Evolutionary conservation across 1,140 invertebrate genomes (phyloP), one percentile per base, ranked within the genome.

Genomic region (Callitettix versicolor): DNA sequence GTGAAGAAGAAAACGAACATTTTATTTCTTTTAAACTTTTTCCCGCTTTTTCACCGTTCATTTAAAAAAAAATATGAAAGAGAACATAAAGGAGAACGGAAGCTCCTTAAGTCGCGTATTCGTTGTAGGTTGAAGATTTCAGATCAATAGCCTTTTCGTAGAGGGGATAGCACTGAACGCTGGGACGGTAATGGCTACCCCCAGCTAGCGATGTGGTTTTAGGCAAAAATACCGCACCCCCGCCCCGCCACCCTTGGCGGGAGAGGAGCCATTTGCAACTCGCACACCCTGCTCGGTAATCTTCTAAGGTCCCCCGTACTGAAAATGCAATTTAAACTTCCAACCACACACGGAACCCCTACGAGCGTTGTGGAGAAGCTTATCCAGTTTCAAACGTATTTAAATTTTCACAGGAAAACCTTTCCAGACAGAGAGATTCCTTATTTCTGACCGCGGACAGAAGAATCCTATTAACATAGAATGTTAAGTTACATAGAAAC

Each of bases 281-380:
- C 21, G 20, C 21, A 26, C 43, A 14, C 26, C 26, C 26, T 15
- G 46, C 46, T 53, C 51, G 26, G 40, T 53, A 43, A 41, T 53
- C 40, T 43, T 53, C 51, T 53, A 43, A 43, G 40, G 30, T 43
- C 15, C 51, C 41, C 40, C 40, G 14, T 18, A 24, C 30, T 53
- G 34, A 53, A 48, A 53, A 53, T 53, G 51, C 51, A 53, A 53
- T 53, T 53, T 53, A 53, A 53, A 53, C 51, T 53, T 53, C 18
- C 30, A 43, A 53, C 51, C 51, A 14, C 48, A 51, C 21, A 38
- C 48, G 18, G 15, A 36, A n/a, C 18, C 40, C 38, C 20, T 17
- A 26, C 36, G 36, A n/a, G 30, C 33, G 48, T 17, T 24, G 18
- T 21, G 38, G 40, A n/a, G 24, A 53, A 53, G 51, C 51, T 53